Base-by-base conservation (phyloP, 2,888 invertebrate species). In the Drosophila paramelanica region DNA sequence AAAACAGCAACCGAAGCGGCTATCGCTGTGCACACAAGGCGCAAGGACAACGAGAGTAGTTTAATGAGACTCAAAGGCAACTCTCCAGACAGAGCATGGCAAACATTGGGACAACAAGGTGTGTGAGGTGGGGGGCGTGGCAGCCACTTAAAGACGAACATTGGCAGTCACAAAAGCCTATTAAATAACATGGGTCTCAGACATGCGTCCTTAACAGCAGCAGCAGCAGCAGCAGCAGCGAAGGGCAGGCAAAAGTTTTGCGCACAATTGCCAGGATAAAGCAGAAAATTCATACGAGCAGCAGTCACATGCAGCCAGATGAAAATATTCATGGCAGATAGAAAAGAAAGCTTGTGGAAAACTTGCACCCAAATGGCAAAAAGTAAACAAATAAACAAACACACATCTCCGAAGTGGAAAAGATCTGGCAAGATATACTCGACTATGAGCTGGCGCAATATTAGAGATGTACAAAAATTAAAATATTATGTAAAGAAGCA, bases 301-400 rank as follows among this genome's bases (percentile, higher is more conserved):
- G 45, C 73, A 79, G 50, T 58, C 69, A 57, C 43, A 58, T 69
- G 81, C 84, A 66, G 65, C 60, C 68, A 55, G 61, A 65, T 74
- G 81, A 62, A 88, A 87, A 85, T 88, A 87, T 83, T 85, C 86
- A 83, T 83, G 67, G 52, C 72, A 49, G 59, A 60, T 47, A 53
- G 55, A 58, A 65, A 70, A 70, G 65, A 61, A 69, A 71, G 45
- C 76, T 50, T 6, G 42, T 69, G 65, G 76, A 62, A 83, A 81
- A 74, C 84, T 81, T 62, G 47, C 65, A 53, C 58, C 77, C 81
- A 83, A 83, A 86, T 82, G 83, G 83, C 86, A 79, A 86, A 83
- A 88, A 83, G 87, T 80, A 83, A 83, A 88, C 83, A 83, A 88
- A 83, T 86, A 83, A 88, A 88, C 82, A 86, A 61, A 53, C 56